Percentiles rank a stretch among this genome's conserved stretches.
Conservation (phyloP, 2,888 invertebrate species). For the Belgica antarctica region DNA sequence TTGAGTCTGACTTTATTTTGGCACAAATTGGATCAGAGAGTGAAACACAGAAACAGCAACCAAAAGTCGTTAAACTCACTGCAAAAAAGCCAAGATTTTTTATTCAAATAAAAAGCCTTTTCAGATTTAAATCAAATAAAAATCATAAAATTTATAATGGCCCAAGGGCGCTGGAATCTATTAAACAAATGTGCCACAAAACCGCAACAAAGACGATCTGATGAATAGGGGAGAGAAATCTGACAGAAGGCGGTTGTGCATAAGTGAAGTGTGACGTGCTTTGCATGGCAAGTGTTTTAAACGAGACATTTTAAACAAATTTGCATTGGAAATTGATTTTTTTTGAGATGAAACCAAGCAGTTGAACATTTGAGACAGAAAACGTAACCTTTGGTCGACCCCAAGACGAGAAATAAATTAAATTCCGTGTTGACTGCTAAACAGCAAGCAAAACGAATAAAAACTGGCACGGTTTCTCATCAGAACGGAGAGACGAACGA, state of each 20-base stretch:
- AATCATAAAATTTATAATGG: neutral
- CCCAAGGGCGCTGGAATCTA: neutral
- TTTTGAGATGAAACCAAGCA: too few relatives aligned
- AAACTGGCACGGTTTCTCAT: constrained; percentile 16
- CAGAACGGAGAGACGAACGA: neutral
- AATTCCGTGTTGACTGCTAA: constrained; percentile 10
- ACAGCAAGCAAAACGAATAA: neutral
- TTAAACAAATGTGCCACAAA: constrained; percentile 10
- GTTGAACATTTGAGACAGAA: too few relatives aligned
- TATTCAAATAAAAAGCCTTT: neutral
- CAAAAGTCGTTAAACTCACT: neutral
- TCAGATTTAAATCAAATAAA: constrained; percentile 11
- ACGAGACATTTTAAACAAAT: too few relatives aligned
- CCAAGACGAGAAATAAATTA: constrained; percentile 18
- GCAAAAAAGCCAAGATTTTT: neutral
- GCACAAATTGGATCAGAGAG: too few relatives aligned
- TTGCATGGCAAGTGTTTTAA: too few relatives aligned
- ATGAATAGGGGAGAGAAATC: neutral
- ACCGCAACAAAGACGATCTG: constrained; percentile 6
- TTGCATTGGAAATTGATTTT: too few relatives aligned
- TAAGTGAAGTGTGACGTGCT: too few relatives aligned
- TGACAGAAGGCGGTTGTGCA: too few relatives aligned
- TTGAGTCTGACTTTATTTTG: too few relatives aligned
- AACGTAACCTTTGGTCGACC: too few relatives aligned
- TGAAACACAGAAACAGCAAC: neutral